Conservation (phyloP, 2,888 invertebrate genomes). For the Parnassius glacialis region DNA sequence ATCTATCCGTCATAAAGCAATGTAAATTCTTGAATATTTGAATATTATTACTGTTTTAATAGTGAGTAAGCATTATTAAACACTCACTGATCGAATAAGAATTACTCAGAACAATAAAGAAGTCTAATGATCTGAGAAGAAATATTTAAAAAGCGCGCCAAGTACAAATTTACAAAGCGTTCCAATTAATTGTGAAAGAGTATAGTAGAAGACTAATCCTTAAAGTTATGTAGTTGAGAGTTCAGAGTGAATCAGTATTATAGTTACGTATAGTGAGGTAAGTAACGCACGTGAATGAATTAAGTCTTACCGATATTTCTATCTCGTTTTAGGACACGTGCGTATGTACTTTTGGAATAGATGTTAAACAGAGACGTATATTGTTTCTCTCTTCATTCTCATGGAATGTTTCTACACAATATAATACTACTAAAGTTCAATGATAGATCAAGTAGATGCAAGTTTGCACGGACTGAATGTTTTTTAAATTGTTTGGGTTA, state of each 20-base stretch:
- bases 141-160: too few species aligned
- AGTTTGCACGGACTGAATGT: slow-evolving; percentile 13
- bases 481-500: slow-evolving; percentile 53
- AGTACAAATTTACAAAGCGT: too few species aligned
- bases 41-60: too few species aligned
- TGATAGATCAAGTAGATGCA: slow-evolving; percentile 11
- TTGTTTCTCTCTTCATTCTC: slow-evolving; percentile 43
- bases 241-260: too few species aligned
- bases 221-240: too few species aligned
- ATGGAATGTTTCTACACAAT: slow-evolving; percentile 45
- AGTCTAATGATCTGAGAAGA: too few species aligned
- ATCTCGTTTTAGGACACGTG: slow-evolving; percentile 39
- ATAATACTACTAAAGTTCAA: slow-evolving; percentile 43
- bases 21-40: too few species aligned
- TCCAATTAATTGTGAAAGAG: too few species aligned
- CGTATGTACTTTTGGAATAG: slow-evolving; percentile 33
- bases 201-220: too few species aligned
- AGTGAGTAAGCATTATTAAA: too few species aligned
- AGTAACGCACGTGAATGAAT: slow-evolving; percentile 19
- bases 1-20: too few species aligned
- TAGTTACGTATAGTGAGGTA: slow-evolving; percentile 3
- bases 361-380: slow-evolving; percentile 37
- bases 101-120: too few species aligned
- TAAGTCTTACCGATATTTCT: slow-evolving; percentile 36
- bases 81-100: slow-evolving; percentile 41